Evolutionary conservation across 2,888 invertebrate genomes (phyloP).

Genomic region (Helobdella robusta): DNA sequence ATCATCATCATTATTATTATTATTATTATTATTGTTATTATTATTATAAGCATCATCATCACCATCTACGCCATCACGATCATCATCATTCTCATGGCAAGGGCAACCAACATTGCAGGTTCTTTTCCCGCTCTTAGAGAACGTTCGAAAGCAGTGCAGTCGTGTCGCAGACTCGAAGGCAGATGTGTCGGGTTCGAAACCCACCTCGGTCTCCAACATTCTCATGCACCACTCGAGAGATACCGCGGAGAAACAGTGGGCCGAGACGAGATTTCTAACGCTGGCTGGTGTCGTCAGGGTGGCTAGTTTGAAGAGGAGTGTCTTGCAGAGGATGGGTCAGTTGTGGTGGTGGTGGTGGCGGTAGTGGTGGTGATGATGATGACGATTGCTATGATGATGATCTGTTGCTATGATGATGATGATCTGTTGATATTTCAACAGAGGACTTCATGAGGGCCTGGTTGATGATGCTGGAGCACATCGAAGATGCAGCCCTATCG

Average conservation of each 20-base stretch:
- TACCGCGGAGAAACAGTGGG: constrained; percentile 98
- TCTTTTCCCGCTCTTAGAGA: constrained; percentile 82
- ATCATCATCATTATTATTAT: no score
- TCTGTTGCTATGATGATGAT: background rate
- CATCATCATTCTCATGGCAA: background rate
- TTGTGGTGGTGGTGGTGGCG: background rate
- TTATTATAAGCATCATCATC: no score
- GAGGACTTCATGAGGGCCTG: constrained; percentile 89
- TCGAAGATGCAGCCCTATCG: constrained; percentile 63
- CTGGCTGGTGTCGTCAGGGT: constrained; percentile 74
- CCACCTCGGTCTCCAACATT: constrained; percentile 68
- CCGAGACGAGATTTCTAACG: constrained; percentile 76
- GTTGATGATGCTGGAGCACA: constrained; percentile 82
- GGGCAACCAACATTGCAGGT: constrained; percentile 54
- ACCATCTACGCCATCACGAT: no score
- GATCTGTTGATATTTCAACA: constrained; percentile 29
- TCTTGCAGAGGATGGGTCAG: constrained; percentile 54
- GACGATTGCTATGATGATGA: no score
- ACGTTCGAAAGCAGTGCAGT: constrained; percentile 62
- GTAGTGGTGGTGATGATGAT: background rate
- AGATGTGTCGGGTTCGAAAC: constrained; percentile 55
- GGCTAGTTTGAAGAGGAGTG: constrained; percentile 79
- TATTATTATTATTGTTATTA: background rate
- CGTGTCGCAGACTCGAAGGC: constrained; percentile 51
- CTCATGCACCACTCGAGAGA: constrained; percentile 95